A percentile compares a stretch with the other conserved stretches of the same genome.
Conservation (phyloP, 2,797 vertebrate species). For the Oreortyx pictus region DNA sequence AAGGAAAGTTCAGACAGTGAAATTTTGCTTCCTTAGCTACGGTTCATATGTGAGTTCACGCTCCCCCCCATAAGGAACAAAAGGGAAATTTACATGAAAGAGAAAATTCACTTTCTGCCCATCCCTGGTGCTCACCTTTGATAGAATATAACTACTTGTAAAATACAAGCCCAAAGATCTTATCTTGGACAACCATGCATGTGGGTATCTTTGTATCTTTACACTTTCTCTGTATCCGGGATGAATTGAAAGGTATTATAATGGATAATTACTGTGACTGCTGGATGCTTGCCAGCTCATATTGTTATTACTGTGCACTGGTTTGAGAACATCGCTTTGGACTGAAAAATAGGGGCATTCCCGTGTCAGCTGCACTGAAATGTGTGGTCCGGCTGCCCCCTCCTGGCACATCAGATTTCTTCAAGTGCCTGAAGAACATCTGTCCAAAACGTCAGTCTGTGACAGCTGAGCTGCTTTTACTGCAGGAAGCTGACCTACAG, state of each 20-base stretch:
- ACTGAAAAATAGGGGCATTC: fast-evolving
- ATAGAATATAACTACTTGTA: constrained; percentile 1
- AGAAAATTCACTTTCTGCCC: constrained; percentile 17
- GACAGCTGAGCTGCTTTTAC: not conserved
- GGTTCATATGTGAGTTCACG: not conserved
- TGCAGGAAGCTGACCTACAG: fast-evolving
- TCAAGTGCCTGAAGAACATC: not conserved
- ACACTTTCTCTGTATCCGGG: not conserved
- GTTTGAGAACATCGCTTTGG: not conserved
- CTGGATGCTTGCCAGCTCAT: not conserved
- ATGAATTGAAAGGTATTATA: not conserved
- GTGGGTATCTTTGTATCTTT: not conserved
- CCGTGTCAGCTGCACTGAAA: fast-evolving
- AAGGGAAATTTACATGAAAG: not conserved
- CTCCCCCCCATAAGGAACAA: not conserved
- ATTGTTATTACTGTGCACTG: not conserved
- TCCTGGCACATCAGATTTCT: not conserved
- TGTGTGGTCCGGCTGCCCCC: not conserved
- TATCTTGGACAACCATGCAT: not conserved
- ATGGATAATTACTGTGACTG: not conserved
- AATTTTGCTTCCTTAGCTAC: not conserved
- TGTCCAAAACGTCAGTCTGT: not conserved
- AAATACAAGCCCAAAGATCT: not conserved
- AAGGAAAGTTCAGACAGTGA: not conserved
- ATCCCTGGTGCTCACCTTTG: not conserved